phyloP scores from a whole-genome alignment of 2,113 vertebrate species.

The Lota lota region DNA sequence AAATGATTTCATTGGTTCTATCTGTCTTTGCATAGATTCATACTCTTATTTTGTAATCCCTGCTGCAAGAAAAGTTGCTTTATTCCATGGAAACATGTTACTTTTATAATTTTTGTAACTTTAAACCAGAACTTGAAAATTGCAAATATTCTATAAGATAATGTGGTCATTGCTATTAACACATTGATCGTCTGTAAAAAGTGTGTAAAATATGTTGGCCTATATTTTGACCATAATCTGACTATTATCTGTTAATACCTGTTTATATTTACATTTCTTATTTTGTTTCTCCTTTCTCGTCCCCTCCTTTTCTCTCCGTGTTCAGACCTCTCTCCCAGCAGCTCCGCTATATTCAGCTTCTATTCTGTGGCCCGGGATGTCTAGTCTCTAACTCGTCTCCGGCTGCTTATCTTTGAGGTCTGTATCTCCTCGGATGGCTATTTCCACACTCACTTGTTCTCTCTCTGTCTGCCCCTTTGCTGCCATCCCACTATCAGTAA shows the following conservation, averaged over 20 bases:
- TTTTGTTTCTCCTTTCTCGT: slow-evolving; percentile 53
- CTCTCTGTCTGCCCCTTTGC: slow-evolving; percentile 37
- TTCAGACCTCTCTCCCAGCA: slow-evolving; percentile 51
- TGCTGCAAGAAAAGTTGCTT: too few species aligned
- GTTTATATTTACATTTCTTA: slow-evolving; percentile 23
- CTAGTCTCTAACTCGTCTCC: slow-evolving; percentile 74
- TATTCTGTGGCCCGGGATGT: slow-evolving; percentile 76
- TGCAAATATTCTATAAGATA: too few species aligned
- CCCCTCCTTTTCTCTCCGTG: slow-evolving; percentile 37
- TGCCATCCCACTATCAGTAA: slow-evolving; percentile 46
- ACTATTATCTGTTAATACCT: neutral
- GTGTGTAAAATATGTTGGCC: neutral
- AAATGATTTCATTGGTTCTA: too few species aligned
- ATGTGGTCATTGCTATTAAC: slow-evolving; percentile 1
- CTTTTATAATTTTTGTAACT: too few species aligned
- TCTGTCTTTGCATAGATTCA: too few species aligned
- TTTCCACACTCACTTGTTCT: slow-evolving; percentile 50
- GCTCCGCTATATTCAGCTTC: slow-evolving; percentile 61
- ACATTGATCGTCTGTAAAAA: neutral
- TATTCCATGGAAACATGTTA: too few species aligned
- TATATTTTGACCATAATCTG: neutral
- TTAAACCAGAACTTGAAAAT: too few species aligned
- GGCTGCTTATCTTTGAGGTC: slow-evolving; percentile 74
- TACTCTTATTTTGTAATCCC: too few species aligned
- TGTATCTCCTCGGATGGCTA: slow-evolving; percentile 68